Conservation (phyloP, 2,797 vertebrate genomes). For the Gadopsis bispinosus region DNA sequence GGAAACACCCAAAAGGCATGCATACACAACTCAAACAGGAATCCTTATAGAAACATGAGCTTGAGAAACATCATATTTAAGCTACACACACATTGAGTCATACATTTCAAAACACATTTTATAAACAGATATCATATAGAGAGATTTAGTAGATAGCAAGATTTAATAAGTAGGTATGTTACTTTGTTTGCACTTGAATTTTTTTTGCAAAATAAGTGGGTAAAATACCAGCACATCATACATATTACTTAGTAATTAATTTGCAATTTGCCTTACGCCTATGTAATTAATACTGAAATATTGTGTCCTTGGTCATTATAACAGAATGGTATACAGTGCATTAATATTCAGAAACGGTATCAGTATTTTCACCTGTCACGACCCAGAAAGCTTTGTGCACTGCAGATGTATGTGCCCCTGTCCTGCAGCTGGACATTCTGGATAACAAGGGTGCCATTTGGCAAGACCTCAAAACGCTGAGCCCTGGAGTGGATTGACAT, state of each 20-base stretch:
- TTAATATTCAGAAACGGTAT: slow-evolving; percentile 46
- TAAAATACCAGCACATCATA: slow-evolving; percentile 5
- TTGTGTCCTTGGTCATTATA: slow-evolving; percentile 16
- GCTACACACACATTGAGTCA: not conserved
- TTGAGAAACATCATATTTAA: not conserved
- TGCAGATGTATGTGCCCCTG: slow-evolving; percentile 93
- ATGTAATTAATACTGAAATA: slow-evolving; percentile 20
- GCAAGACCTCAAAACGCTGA: slow-evolving; percentile 90
- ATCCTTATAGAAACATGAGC: not conserved
- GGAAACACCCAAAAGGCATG: slow-evolving; percentile 10
- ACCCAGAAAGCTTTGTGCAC: slow-evolving; percentile 88
- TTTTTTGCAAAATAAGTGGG: not conserved
- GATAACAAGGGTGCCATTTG: slow-evolving; percentile 92
- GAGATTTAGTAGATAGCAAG: no score
- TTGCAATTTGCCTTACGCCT: slow-evolving; percentile 4
- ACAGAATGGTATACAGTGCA: slow-evolving; percentile 12
- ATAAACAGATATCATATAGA: not conserved
- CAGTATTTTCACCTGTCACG: slow-evolving; percentile 80
- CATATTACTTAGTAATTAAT: slow-evolving; percentile 14
- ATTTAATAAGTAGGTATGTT: not conserved
- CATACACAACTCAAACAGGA: not conserved
- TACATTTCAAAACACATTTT: not conserved
- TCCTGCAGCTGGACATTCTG: slow-evolving; percentile 90
- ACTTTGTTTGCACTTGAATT: slow-evolving; percentile 18
- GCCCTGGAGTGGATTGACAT: slow-evolving; percentile 86